These are phyloP conservation scores for Pangasianodon gigas DNA, from an alignment of 2,113 vertebrate genomes.

Conservation along the genomic window DNA sequence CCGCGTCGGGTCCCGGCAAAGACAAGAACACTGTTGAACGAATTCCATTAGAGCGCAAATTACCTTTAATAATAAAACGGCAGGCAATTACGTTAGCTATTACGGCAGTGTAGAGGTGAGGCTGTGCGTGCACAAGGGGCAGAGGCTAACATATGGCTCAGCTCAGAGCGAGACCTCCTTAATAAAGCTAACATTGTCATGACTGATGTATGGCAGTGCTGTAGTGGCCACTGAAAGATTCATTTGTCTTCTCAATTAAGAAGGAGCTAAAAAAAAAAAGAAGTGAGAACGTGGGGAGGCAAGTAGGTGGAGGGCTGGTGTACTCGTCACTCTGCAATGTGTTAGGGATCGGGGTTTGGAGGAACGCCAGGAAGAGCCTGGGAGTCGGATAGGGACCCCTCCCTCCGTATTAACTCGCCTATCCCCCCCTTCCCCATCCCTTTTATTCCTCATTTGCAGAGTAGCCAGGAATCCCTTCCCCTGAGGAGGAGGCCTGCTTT, in stretches of 20 bases:
- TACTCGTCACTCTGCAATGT: conserved; percentile 67
- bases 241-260: conserved; percentile 78
- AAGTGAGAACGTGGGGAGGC: conserved; percentile 68
- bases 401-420: conserved; percentile 65
- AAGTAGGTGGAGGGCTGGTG: conserved; percentile 61
- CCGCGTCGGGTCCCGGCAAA: conserved; percentile 53
- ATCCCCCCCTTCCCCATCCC: conserved; percentile 60
- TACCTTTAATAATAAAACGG: conserved; percentile 80
- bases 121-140: conserved; percentile 66
- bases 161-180: conserved; percentile 72
- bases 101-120: conserved; percentile 70
- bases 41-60: conserved; percentile 77
- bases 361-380: conserved; percentile 67
- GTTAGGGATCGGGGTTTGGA: conserved; percentile 71
- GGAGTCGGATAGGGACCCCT: conserved; percentile 74
- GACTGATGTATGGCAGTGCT: conserved; percentile 77
- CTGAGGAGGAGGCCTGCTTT: conserved; percentile 73
- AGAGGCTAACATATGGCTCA: conserved; percentile 74
- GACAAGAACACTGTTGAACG: conserved; percentile 67
- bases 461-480: conserved; percentile 72
- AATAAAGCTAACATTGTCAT: conserved; percentile 77
- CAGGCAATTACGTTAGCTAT: conserved; percentile 74
- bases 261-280: conserved; percentile 59
- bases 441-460: conserved; percentile 64
- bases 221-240: conserved; percentile 75